Conservation (phyloP, 2,797 vertebrate genomes). For the Pipistrellus pipistrellus region DNA sequence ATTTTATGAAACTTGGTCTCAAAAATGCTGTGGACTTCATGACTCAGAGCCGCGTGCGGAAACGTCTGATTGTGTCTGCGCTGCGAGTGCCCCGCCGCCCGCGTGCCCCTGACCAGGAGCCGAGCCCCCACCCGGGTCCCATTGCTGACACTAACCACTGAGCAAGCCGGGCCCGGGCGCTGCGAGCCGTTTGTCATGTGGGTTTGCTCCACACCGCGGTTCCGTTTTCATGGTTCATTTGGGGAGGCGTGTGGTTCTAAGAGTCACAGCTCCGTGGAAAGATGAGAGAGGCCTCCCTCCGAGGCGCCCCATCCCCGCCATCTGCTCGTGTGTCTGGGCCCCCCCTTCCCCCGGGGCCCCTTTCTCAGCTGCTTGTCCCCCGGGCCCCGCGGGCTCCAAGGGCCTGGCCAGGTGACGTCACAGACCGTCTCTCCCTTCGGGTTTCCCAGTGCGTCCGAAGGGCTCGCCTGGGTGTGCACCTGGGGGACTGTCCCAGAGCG, state of each 20-base stretch:
- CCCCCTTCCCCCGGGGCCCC: neutral
- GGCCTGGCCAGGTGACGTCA: neutral
- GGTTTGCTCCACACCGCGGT: neutral
- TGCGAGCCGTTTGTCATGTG: neutral
- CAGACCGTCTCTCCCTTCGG: neutral
- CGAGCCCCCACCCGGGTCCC: no score
- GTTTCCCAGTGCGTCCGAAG: neutral
- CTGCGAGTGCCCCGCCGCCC: neutral
- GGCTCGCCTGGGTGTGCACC: neutral
- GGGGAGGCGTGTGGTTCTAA: neutral
- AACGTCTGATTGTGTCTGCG: slow-evolving; percentile 51
- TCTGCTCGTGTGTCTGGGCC: accelerated
- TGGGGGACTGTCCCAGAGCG: neutral
- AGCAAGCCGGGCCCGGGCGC: neutral
- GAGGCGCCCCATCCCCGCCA: neutral
- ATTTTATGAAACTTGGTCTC: slow-evolving; percentile 85
- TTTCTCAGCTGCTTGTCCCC: neutral
- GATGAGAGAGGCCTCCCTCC: neutral
- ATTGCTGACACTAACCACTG: no score
- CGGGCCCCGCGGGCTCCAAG: neutral
- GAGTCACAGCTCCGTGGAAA: neutral
- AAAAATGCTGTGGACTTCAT: slow-evolving; percentile 79
- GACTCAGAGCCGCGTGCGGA: slow-evolving; percentile 67
- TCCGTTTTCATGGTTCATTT: neutral
- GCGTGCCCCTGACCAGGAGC: no score